Conservation (phyloP, 2,888 invertebrate genomes). For the Netelia melanura region DNA sequence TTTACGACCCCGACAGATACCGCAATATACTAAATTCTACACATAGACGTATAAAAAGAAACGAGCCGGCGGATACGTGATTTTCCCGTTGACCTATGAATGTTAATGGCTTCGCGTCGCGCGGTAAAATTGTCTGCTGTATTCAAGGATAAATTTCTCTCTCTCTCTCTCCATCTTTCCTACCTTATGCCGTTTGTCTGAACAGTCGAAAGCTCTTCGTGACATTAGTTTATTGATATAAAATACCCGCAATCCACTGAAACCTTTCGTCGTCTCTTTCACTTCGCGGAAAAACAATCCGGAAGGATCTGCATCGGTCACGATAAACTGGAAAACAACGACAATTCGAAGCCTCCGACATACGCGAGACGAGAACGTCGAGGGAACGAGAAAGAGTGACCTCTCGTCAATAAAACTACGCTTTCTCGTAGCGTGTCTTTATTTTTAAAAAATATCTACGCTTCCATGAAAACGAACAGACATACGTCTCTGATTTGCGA, state of each 20-base stretch:
- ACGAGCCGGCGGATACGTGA: conserved; percentile 46
- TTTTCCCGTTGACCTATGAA: conserved; percentile 59
- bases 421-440: background rate
- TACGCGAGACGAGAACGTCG: conserved; percentile 31
- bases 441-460: background rate
- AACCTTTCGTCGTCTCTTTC: conserved; percentile 45
- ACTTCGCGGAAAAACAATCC: conserved; percentile 41
- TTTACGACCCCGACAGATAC: background rate
- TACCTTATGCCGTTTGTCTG: conserved; percentile 34
- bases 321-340: conserved; percentile 13
- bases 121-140: background rate
- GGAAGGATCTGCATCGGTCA: conserved; percentile 60
- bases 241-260: conserved; percentile 55
- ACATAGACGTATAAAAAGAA: conserved; percentile 28
- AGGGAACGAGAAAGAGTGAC: conserved; percentile 38
- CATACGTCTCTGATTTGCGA: background rate
- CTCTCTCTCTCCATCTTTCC: conserved; percentile 22
- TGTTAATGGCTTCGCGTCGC: conserved; percentile 42
- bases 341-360: conserved; percentile 44
- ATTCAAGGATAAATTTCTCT: conserved; percentile 34
- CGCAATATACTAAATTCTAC: conserved; percentile 30
- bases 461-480: conserved; percentile 8
- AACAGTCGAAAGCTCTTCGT: conserved; percentile 10
- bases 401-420: conserved; percentile 27
- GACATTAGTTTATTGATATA: conserved; percentile 62